Evolutionary conservation across 2,888 invertebrate species (phyloP), one percentile per base, ranked within the genome.

Genomic region (Philhelius pedissequus): DNA sequence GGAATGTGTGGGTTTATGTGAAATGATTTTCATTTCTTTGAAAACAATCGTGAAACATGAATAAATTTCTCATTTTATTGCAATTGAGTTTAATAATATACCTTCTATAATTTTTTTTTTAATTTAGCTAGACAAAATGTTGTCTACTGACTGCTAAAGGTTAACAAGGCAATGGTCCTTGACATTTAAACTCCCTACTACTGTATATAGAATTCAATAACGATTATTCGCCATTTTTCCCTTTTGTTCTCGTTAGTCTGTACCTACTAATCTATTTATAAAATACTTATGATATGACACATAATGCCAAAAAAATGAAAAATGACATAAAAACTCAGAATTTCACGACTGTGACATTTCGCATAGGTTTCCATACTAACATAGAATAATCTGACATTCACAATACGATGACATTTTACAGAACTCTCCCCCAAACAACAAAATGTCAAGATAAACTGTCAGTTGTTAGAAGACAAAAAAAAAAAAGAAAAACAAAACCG

Each of bases 261-360:
- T 15, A 13, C n/a, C n/a, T n/a, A n/a, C 22, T 27, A 27, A 30
- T 52, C 15, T 25, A 50, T 66, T 52, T 76, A 50, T 18, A 64
- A 81, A 70, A 69, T 40, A 50, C 66, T 81, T 71, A 60, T 73
- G 68, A 78, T 71, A 60, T 73, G 68, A 78, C 71, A 78, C 62
- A 38, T 48, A n/a, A 83, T 22, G 74, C 64, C 83, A 69, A 83
- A 74, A 22, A 52, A 48, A 64, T 40, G 13, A 20, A 30, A 20
- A 13, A 11, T 11, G 8, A 56, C 35, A 56, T 0, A 78, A 66
- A 50, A 58, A 66, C 69, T 62, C 66, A 80, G 52, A 80, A 71
- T 75, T 68, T 84, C 50, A 76, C 71, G 80, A 60, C 70, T 75
- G 70, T 79, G 75, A 80, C 80, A 84, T 68, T 76, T 84, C 45